These are phyloP conservation scores for Grus americana DNA, from an alignment of 2,113 vertebrate species.

Conservation along the genomic window DNA sequence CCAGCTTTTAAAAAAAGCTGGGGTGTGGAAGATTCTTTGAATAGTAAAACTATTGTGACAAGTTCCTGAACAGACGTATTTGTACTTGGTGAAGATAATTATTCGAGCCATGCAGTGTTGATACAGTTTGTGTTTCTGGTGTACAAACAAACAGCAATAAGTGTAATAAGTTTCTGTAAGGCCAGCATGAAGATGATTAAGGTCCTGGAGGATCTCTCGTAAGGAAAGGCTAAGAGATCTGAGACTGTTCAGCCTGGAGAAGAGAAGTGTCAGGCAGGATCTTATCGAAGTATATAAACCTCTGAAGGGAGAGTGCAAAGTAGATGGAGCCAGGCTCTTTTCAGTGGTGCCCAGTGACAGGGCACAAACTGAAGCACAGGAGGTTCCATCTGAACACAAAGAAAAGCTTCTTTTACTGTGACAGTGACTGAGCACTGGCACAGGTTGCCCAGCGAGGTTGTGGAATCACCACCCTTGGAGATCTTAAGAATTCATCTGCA, in stretches of 20 bases:
- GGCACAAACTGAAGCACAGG: not conserved
- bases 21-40: not conserved
- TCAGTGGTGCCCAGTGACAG: not conserved
- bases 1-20: rapidly evolving
- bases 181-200: not conserved
- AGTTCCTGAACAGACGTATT: not conserved
- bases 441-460: not conserved
- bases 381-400: not conserved
- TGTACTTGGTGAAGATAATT: not conserved
- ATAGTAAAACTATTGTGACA: not conserved
- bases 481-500: not conserved
- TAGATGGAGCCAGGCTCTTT: not conserved
- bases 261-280: not conserved
- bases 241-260: not conserved
- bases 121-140: not conserved
- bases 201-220: not conserved
- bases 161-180: not conserved
- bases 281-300: not conserved
- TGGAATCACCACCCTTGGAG: not conserved
- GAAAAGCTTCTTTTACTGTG: not conserved
- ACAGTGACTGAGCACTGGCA: not conserved
- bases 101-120: not conserved
- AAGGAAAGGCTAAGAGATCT: not conserved
- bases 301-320: not conserved
- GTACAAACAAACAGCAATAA: not conserved